Evolutionary conservation across 2,113 vertebrate species (phyloP).

Genomic region (Dipodomys spectabilis): DNA sequence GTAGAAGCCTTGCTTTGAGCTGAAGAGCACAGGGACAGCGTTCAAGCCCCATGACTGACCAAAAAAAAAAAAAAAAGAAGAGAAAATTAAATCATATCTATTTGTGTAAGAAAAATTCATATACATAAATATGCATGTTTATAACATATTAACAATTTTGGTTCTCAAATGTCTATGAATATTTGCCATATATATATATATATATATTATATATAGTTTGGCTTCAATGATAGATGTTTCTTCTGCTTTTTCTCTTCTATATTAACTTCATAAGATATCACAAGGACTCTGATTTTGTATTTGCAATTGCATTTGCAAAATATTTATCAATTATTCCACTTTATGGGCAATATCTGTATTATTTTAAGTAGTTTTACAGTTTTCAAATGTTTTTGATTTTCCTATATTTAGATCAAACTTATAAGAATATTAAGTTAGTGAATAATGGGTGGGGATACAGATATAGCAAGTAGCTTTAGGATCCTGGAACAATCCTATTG

Average conservation of each 20-base stretch:
- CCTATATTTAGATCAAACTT: background rate
- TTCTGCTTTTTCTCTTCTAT: background rate
- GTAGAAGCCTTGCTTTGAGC: too few relatives aligned
- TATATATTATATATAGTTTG: too few relatives aligned
- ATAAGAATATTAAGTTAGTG: background rate
- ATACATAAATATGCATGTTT: background rate
- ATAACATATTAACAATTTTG: too few relatives aligned
- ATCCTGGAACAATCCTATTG: background rate
- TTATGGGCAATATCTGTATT: background rate
- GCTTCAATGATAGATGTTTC: background rate
- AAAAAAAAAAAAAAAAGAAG: too few relatives aligned
- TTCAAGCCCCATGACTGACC: too few relatives aligned
- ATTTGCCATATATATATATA: too few relatives aligned
- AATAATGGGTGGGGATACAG: background rate
- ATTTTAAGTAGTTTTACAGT: background rate
- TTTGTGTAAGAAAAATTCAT: background rate
- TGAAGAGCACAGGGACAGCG: too few relatives aligned
- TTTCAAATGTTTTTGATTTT: background rate
- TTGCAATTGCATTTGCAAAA: background rate
- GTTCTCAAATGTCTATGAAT: too few relatives aligned
- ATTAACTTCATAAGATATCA: too few relatives aligned
- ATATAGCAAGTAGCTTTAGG: background rate
- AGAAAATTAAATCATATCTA: too few relatives aligned
- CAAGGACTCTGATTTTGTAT: background rate
- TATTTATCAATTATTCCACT: background rate